Evolutionary conservation across 2,113 vertebrate genomes (phyloP).

Genomic region (Sorex fumeus): DNA sequence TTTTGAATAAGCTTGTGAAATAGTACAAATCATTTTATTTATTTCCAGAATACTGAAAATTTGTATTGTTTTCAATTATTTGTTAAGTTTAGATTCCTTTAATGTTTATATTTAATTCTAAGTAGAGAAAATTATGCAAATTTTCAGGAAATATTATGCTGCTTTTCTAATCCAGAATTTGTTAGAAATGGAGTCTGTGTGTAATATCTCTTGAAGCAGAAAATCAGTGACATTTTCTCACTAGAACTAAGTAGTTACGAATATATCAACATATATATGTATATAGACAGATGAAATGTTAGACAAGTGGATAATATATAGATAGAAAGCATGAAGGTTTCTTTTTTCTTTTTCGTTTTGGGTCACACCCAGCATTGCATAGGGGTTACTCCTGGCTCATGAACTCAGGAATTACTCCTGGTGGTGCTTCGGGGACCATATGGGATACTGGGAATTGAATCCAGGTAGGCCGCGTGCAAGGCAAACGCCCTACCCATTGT

Average conservation of each 20-base stretch:
- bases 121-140: slow-evolving; percentile 18
- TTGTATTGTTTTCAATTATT: background rate
- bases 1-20: slow-evolving; percentile 46
- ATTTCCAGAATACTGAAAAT: slow-evolving; percentile 16
- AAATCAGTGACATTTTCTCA: slow-evolving; percentile 56
- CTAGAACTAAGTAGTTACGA: slow-evolving; percentile 52
- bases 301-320: background rate
- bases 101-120: background rate
- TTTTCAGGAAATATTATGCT: slow-evolving; percentile 43
- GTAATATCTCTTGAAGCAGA: slow-evolving; percentile 1
- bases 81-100: slow-evolving; percentile 6
- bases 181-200: slow-evolving; percentile 22
- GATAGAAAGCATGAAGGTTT: background rate
- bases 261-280: background rate
- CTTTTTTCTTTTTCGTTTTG: too few relatives aligned
- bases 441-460: too few relatives aligned
- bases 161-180: slow-evolving; percentile 24
- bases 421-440: too few relatives aligned
- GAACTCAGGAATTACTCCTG: too few relatives aligned
- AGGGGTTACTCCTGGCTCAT: too few relatives aligned
- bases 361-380: too few relatives aligned
- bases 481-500: too few relatives aligned
- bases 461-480: too few relatives aligned
- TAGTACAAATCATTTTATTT: slow-evolving; percentile 14
- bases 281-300: background rate